These are phyloP conservation scores for Sycophila texana DNA, from an alignment of 2,888 invertebrate genomes.

Conservation along the genomic window DNA sequence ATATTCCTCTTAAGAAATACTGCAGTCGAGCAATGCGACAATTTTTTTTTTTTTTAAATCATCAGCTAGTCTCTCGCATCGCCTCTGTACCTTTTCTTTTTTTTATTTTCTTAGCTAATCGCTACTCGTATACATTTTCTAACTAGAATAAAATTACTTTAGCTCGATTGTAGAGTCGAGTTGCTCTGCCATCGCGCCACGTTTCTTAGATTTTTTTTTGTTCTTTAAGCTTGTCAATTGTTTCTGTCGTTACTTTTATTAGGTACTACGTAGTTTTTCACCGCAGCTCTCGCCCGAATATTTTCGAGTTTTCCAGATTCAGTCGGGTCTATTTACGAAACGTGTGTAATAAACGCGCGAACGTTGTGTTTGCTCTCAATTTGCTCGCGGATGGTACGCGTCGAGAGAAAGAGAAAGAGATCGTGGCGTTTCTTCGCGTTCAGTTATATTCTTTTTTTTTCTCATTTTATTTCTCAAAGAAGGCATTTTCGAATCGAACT, in stretches of 20 bases:
- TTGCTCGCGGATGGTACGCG: constrained; percentile 40
- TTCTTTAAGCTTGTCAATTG: constrained; percentile 39
- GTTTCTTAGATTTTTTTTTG: constrained; percentile 23
- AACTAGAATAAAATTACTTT: constrained; percentile 74
- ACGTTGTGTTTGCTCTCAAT: constrained; percentile 35
- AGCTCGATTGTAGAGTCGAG: constrained; percentile 44
- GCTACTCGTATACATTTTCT: constrained; percentile 76
- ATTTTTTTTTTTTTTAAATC: constrained; percentile 49
- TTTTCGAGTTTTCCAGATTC: constrained; percentile 30
- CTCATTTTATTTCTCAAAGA: constrained; percentile 57
- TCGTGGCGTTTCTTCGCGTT: constrained; percentile 40
- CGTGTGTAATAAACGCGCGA: constrained; percentile 26
- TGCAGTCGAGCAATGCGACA: constrained; percentile 61
- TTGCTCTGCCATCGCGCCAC: constrained; percentile 51
- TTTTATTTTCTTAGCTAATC: constrained; percentile 71
- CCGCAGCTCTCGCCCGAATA: constrained; percentile 43
- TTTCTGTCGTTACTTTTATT: constrained; percentile 47
- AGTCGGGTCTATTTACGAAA: constrained; percentile 11
- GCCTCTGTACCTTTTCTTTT: constrained; percentile 55
- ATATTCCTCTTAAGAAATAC: constrained; percentile 74
- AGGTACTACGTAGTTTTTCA: constrained; percentile 57
- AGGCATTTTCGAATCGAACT: constrained; percentile 62
- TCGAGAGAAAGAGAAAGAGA: constrained; percentile 54
- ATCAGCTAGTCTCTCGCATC: constrained; percentile 47
- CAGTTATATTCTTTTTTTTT: constrained; percentile 32